A percentile compares a stretch with the other conserved stretches of the same genome.
Evolutionary conservation across 2,888 invertebrate species (phyloP).

Genomic region (Eilema caniola): DNA sequence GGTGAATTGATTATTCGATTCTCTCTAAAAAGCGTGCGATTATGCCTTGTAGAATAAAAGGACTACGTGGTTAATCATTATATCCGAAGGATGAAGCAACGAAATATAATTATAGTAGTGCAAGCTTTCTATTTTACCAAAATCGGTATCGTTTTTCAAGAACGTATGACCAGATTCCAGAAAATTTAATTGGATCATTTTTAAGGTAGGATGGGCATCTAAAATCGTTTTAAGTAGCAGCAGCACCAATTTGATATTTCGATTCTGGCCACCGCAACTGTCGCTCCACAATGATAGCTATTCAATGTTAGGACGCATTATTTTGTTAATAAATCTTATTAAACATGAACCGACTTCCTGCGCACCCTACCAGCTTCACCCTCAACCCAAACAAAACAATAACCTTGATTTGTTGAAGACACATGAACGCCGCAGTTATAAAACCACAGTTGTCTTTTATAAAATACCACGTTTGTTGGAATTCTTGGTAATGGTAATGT

Average conservation of each 20-base stretch:
- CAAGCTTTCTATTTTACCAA: conserved; percentile 1
- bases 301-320: conserved; percentile 1
- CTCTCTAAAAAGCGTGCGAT: too few relatives aligned
- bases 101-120: too few relatives aligned
- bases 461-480: conserved; percentile 31
- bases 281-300: conserved; percentile 28
- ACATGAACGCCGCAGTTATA: conserved; percentile 28
- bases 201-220: conserved; percentile 16
- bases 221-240: conserved; percentile 23
- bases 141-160: conserved; percentile 12
- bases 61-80: too few relatives aligned
- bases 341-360: conserved; percentile 25
- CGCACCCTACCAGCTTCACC: conserved; percentile 30
- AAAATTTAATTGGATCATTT: conserved; percentile 23
- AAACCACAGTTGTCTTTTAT: conserved; percentile 28
- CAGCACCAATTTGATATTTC: conserved; percentile 35
- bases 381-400: conserved; percentile 36
- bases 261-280: conserved; percentile 19
- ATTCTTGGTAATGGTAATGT: conserved; percentile 29
- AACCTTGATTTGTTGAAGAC: conserved; percentile 17
- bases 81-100: too few relatives aligned
- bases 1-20: too few relatives aligned
- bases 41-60: too few relatives aligned
- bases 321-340: neutral
- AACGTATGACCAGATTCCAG: conserved; percentile 24